Evolutionary conservation across 2,797 vertebrate species (phyloP).

Genomic region (Limnodromus scolopaceus): DNA sequence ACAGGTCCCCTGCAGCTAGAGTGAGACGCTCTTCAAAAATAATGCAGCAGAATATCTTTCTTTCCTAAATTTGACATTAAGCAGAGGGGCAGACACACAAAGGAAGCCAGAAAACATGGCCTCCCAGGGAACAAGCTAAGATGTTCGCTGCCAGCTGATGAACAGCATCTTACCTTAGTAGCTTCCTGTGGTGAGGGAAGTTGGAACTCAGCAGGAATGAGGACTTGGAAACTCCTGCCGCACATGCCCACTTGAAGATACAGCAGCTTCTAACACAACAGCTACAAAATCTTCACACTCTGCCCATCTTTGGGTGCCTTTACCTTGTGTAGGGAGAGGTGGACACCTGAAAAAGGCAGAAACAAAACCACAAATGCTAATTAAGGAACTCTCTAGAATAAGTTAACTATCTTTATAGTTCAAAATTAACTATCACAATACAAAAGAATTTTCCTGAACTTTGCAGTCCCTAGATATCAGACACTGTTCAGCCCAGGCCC

Average conservation of each 20-base stretch:
- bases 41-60: rapidly evolving
- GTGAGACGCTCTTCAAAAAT: neutral
- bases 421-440: neutral
- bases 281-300: neutral
- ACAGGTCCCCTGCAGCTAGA: neutral
- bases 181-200: neutral
- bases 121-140: neutral
- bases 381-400: neutral
- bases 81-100: rapidly evolving
- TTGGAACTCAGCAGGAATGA: neutral
- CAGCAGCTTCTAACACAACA: neutral
- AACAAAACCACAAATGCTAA: neutral
- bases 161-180: neutral
- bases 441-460: neutral
- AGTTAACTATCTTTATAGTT: neutral
- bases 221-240: neutral
- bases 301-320: neutral
- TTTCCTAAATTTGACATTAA: neutral
- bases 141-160: neutral
- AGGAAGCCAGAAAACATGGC: neutral
- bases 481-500: rapidly evolving
- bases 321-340: neutral
- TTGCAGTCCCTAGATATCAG: neutral
- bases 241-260: neutral
- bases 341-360: neutral